Evolutionary conservation across 2,888 invertebrate genomes (phyloP).

Genomic region (Drosophila longiperda): DNA sequence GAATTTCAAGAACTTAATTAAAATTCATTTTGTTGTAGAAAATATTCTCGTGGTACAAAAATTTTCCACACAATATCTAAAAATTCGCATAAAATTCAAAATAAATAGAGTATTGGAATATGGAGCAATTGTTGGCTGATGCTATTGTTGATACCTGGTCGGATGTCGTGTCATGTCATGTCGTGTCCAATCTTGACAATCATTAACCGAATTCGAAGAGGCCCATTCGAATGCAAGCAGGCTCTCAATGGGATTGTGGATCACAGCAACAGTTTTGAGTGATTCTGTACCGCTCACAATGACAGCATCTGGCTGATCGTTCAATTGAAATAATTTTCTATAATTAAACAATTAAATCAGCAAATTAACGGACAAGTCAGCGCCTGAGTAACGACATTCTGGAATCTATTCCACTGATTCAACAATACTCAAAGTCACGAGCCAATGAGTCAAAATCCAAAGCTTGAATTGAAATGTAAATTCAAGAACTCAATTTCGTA

Average conservation of each 20-base stretch:
- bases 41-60: background rate
- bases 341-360: conserved; percentile 77
- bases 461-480: background rate
- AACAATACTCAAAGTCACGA: conserved; percentile 46
- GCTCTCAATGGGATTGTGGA: conserved; percentile 22
- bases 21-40: background rate
- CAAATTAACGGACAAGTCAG: conserved; percentile 36
- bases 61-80: background rate
- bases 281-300: conserved; percentile 6
- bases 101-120: conserved; percentile 1
- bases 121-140: background rate
- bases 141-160: conserved; percentile 26
- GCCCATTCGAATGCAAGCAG: conserved; percentile 20
- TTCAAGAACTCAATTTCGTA: background rate
- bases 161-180: conserved; percentile 48
- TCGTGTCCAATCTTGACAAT: conserved; percentile 56
- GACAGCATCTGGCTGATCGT: conserved; percentile 12
- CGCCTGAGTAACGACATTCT: conserved; percentile 48
- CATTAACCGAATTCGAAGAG: conserved; percentile 40
- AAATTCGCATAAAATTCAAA: background rate
- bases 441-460: conserved; percentile 40
- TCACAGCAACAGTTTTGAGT: conserved; percentile 32
- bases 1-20: background rate
- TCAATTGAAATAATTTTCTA: conserved; percentile 70
- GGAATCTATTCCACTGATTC: conserved; percentile 25